Conservation (phyloP, 2,888 invertebrate genomes). For the Petrolisthes manimaculis region DNA sequence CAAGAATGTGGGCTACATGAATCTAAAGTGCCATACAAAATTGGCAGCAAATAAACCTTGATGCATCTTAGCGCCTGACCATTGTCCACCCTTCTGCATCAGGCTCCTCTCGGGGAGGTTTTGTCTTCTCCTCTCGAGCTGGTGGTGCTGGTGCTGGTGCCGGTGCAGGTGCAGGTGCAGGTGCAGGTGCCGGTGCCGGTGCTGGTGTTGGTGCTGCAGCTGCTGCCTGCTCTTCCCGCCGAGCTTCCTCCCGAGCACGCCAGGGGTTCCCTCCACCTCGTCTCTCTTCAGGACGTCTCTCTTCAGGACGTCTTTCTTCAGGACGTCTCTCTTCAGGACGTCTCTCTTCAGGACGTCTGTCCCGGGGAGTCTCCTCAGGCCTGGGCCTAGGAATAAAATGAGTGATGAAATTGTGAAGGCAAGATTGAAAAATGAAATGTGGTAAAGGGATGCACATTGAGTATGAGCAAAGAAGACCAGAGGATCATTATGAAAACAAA, state of each 20-base stretch:
- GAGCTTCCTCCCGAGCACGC: conserved; percentile 36
- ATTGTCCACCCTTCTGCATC: conserved; percentile 62
- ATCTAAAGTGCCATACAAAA: too few species aligned
- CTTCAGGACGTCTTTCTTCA: background rate
- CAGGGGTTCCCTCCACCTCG: conserved; percentile 27
- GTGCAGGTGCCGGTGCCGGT: background rate
- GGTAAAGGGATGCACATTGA: too few species aligned
- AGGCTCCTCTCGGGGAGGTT: conserved; percentile 27
- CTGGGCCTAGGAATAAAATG: background rate
- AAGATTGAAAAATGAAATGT: background rate
- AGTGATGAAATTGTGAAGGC: background rate
- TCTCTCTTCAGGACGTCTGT: background rate
- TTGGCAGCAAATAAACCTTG: too few species aligned
- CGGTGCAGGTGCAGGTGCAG: background rate
- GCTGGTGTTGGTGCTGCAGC: background rate
- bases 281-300: background rate
- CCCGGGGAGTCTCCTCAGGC: conserved; percentile 1
- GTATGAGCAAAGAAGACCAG: too few species aligned
- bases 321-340: background rate
- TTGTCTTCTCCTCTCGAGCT: conserved; percentile 39
- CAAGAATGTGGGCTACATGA: too few species aligned
- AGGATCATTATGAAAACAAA: too few species aligned
- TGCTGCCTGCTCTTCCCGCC: background rate
- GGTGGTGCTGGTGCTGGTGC: conserved; percentile 8
- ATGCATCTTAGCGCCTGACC: conserved; percentile 45